Conservation (phyloP, 35 echinoderm and acorn worm genomes). For the Hemicentrotus pulcherrimus region DNA sequence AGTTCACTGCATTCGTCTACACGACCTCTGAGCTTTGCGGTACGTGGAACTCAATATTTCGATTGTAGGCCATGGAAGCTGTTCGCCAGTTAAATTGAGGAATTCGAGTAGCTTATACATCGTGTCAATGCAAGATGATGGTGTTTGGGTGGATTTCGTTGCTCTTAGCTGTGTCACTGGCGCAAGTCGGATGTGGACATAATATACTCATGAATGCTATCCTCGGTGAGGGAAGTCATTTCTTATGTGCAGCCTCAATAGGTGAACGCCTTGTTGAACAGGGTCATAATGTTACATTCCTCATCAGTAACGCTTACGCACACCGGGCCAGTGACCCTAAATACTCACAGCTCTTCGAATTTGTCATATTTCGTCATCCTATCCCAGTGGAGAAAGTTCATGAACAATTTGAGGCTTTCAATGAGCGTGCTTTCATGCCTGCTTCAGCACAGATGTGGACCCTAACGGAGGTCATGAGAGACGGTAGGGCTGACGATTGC, state of each 20-base stretch:
- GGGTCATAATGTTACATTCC: constrained; percentile 58
- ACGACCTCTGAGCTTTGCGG: too few relatives aligned
- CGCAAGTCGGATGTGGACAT: neutral
- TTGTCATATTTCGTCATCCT: constrained; percentile 46
- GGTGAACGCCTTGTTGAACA: constrained; percentile 49
- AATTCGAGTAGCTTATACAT: neutral
- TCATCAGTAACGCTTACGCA: constrained; percentile 61
- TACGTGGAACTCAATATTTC: too few relatives aligned
- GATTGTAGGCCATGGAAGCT: neutral
- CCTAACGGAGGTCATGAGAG: constrained; percentile 14
- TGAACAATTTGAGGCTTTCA: constrained; percentile 29
- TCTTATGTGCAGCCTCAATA: constrained; percentile 33
- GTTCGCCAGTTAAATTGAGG: neutral
- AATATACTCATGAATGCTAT: constrained; percentile 36
- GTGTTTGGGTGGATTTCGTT: neutral
- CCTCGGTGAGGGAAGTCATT: constrained; percentile 70
- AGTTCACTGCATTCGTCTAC: too few relatives aligned
- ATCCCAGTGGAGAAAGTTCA: constrained; percentile 36
- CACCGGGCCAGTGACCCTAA: constrained; percentile 24
- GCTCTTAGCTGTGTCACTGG: neutral
- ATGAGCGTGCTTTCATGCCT: constrained; percentile 31
- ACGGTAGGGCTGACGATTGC: constrained; percentile 18
- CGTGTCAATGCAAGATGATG: neutral
- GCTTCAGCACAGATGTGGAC: constrained; percentile 13
- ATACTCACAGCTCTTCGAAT: constrained; percentile 36